A percentile compares a stretch with the other conserved stretches of the same genome.
These are phyloP conservation scores for Chunga burmeisteri DNA, from an alignment of 2,113 vertebrate genomes.

Conservation along the genomic window DNA sequence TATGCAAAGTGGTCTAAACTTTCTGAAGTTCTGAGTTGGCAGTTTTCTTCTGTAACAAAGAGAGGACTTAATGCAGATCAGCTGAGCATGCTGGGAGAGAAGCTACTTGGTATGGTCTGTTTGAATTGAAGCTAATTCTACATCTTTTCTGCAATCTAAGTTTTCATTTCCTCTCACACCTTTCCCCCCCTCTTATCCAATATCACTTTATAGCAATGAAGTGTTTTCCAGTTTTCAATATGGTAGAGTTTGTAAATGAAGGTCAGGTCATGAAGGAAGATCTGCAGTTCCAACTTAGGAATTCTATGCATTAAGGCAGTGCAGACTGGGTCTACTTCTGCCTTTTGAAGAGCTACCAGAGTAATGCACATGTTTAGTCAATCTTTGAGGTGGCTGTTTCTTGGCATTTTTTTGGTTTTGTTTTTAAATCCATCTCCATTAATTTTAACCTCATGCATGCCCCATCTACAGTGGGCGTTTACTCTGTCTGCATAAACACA, in stretches of 20 bases:
- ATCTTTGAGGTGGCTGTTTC: neutral
- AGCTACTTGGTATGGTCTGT: slow-evolving; percentile 76
- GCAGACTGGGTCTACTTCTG: neutral
- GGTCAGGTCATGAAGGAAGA: neutral
- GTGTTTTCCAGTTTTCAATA: neutral
- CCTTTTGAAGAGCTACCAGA: neutral
- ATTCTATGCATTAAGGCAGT: neutral
- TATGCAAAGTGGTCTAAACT: slow-evolving; percentile 84
- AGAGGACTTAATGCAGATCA: slow-evolving; percentile 86
- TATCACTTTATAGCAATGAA: neutral
- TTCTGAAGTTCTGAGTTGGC: slow-evolving; percentile 90
- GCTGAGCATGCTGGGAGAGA: slow-evolving; percentile 82
- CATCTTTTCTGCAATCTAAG: neutral
- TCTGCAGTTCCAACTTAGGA: neutral
- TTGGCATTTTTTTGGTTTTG: neutral
- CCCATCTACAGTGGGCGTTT: neutral
- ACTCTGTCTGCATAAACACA: neutral
- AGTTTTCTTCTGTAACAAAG: slow-evolving; percentile 89
- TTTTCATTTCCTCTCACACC: neutral
- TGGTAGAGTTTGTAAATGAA: neutral
- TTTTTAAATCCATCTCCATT: neutral
- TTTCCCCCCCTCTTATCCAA: neutral
- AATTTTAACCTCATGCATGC: neutral
- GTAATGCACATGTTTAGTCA: neutral
- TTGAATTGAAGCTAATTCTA: neutral